These are phyloP conservation scores for Aphaenogaster floridana DNA, from an alignment of 1,140 invertebrate species.

Conservation along the genomic window DNA sequence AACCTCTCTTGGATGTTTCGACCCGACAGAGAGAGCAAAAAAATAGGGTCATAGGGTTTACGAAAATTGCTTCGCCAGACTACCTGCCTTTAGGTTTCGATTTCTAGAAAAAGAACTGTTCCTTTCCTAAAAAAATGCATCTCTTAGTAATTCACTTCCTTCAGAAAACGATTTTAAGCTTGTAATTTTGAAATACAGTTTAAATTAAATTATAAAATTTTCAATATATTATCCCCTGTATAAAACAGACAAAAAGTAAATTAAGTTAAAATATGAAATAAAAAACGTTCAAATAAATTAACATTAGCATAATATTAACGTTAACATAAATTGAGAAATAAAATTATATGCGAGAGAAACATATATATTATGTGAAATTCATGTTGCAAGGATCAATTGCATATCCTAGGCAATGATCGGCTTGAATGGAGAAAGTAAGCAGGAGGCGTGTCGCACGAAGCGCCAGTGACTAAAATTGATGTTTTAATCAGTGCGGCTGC, in stretches of 20 bases:
- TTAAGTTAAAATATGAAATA: background rate
- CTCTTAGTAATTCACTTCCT: background rate
- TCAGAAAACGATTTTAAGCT: background rate
- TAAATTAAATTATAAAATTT: conserved; percentile 15
- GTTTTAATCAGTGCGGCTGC: conserved; percentile 26
- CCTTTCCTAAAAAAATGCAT: background rate
- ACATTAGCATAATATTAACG: background rate
- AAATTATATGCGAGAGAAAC: background rate
- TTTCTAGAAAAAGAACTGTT: background rate
- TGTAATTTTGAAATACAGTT: background rate
- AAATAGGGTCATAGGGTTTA: background rate
- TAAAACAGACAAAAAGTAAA: background rate
- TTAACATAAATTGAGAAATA: background rate
- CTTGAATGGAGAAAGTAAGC: conserved; percentile 5
- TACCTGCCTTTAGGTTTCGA: conserved; percentile 1
- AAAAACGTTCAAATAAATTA: conserved; percentile 1
- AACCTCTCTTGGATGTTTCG: conserved; percentile 12
- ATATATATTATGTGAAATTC: background rate
- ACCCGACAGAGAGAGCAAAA: background rate
- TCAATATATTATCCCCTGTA: background rate
- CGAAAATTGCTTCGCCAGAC: background rate
- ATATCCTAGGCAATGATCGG: background rate
- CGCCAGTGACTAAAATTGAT: conserved; percentile 33
- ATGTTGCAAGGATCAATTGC: background rate
- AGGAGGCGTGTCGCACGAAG: background rate